Evolutionary conservation across 2,888 invertebrate genomes (phyloP), one percentile per base, ranked within the genome.

Genomic region (Chironomus riparius): DNA sequence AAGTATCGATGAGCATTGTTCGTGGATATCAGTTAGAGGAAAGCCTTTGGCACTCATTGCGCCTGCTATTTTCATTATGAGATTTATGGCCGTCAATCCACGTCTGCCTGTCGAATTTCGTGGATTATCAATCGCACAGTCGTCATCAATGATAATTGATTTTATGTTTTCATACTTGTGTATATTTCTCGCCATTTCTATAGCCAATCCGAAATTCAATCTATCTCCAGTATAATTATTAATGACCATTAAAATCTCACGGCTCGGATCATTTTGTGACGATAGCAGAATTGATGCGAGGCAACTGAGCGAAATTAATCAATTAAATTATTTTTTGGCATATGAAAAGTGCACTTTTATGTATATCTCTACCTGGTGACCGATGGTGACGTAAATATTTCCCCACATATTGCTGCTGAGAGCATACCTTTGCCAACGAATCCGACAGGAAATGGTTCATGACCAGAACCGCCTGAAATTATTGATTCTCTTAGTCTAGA

Each of bases 351-450:
- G 56, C 15, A 18, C 48, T n/a, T 50, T n/a, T 15, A 50, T 28
- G 22, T 24, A 24, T 24, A 13, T 56, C 7, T 18, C n/a, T 56
- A 74, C 74, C 74, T 74, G 10, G 68, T 74, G 21, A 92, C 87
- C 0, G 93, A 91, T 0, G 94, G 94, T 0, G 93, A 91, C 0
- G 93, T 88, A 82, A 92, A 94, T 62, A 94, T 87, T 0, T 89
- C 87, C 0, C 94, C 94, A 13, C 89, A 87, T 0, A 94, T 88
- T 0, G 91, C 89, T 0, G 91, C 93, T 18, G 91, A 91, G 78
- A 95, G 82, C 90, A 94, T 90, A 1, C 95, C 94, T 61, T 85
- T 81, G 0, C 95, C 95, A 47, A 95, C 91, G 80, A 89, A 91
- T 73, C 92, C 92, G 90, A 80, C 50, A 80, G 79, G 78, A 18